Evolutionary conservation across 2,888 invertebrate species (phyloP).

Genomic region (Molanna angustata): DNA sequence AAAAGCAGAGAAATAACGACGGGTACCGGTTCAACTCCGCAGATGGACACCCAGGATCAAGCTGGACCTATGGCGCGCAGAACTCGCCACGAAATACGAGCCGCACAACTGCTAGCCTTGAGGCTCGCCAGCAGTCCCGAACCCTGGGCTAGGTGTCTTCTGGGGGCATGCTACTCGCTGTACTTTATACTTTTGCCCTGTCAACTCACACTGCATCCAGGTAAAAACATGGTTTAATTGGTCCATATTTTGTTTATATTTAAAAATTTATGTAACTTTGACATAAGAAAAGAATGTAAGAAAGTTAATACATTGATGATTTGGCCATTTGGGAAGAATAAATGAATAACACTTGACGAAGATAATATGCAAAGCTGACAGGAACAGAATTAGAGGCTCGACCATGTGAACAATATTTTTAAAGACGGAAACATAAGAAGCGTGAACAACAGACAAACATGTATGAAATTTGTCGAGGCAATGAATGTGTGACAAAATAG

Average conservation of each 20-base stretch:
- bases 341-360: no score
- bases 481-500: no score
- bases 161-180: slow-evolving; percentile 87
- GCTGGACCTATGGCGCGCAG: slow-evolving; percentile 77
- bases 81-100: slow-evolving; percentile 93
- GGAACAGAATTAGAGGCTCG: no score
- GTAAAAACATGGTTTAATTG: slow-evolving; percentile 37
- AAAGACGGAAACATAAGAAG: no score
- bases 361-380: no score
- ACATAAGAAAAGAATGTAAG: no score
- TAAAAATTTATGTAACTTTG: no score
- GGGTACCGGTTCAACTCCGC: slow-evolving; percentile 35
- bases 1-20: neutral
- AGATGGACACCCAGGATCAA: neutral
- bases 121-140: slow-evolving; percentile 68
- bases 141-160: slow-evolving; percentile 88
- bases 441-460: no score
- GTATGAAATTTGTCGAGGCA: no score
- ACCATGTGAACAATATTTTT: no score
- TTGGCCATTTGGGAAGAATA: no score
- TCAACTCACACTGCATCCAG: slow-evolving; percentile 66
- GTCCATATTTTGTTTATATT: neutral
- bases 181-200: slow-evolving; percentile 97
- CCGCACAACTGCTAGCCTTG: slow-evolving; percentile 75
- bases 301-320: no score